Percentiles rank a stretch among this genome's conserved stretches.
phyloP scores from a whole-genome alignment of 2,797 vertebrate genomes.

The Danio albolineatus region DNA sequence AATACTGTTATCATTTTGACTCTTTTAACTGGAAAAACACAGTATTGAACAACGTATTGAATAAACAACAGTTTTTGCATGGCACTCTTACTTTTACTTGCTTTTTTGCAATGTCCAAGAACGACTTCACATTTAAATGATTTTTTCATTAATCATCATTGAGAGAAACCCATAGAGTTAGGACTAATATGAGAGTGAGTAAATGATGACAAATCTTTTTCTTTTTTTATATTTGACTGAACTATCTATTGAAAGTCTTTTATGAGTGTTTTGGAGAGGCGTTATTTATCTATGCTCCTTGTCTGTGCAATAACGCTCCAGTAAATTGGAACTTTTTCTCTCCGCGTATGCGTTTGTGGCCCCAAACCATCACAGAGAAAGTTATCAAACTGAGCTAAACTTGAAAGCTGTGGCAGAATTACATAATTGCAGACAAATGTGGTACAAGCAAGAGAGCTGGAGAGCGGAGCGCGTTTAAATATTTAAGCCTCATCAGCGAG shows the following conservation, averaged over 20 bases:
- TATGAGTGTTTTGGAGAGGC: background rate
- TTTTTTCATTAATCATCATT: too few relatives aligned
- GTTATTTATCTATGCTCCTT: constrained; percentile 15
- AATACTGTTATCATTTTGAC: too few relatives aligned
- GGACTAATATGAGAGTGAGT: background rate
- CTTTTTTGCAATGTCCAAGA: too few relatives aligned
- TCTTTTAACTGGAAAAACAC: too few relatives aligned
- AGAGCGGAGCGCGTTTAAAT: constrained; percentile 56
- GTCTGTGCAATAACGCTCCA: constrained; percentile 37
- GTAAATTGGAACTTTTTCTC: constrained; percentile 19
- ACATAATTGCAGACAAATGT: constrained; percentile 62
- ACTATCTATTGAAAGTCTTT: background rate
- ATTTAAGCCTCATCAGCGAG: constrained; percentile 55
- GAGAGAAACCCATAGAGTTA: background rate
- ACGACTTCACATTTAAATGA: too few relatives aligned
- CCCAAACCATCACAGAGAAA: constrained; percentile 54
- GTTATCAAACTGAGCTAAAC: constrained; percentile 51
- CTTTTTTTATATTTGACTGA: background rate
- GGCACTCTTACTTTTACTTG: too few relatives aligned
- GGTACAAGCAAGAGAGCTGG: constrained; percentile 45
- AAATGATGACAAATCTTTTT: background rate
- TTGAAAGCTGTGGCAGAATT: constrained; percentile 55
- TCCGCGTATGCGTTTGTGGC: constrained; percentile 25
- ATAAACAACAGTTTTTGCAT: too few relatives aligned
- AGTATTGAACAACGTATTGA: too few relatives aligned